Evolutionary conservation across 2,888 invertebrate genomes (phyloP).

Genomic region (Apotomis betuletana): DNA sequence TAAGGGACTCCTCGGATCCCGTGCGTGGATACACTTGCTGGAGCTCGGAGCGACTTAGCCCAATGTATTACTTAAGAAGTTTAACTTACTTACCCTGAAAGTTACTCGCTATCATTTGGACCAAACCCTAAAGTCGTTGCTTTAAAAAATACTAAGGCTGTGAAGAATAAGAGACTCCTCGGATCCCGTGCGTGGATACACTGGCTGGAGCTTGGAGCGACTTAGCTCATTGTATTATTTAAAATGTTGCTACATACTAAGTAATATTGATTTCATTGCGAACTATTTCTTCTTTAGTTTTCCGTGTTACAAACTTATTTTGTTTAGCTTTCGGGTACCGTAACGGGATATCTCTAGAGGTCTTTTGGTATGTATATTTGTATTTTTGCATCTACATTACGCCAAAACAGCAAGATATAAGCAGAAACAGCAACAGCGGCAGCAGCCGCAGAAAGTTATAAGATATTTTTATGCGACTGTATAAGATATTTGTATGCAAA

Average conservation of each 20-base stretch:
- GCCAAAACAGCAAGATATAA: too few species aligned
- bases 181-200: conserved; percentile 18
- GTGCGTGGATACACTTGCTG: conserved; percentile 10
- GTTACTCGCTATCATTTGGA: background rate
- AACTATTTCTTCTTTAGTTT: background rate
- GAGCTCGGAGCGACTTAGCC: background rate
- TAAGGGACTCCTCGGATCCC: conserved; percentile 12
- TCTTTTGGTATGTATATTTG: too few species aligned
- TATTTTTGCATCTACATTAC: too few species aligned
- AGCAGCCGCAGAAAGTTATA: too few species aligned
- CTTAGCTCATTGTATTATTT: conserved; percentile 7
- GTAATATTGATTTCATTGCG: background rate
- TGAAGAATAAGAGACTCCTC: conserved; percentile 26
- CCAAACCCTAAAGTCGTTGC: conserved; percentile 20
- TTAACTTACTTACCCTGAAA: background rate
- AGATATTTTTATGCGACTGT: too few species aligned
- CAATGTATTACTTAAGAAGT: background rate
- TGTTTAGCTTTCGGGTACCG: too few species aligned
- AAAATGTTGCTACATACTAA: background rate
- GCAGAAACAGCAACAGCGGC: too few species aligned
- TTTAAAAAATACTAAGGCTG: conserved; percentile 39
- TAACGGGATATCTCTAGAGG: too few species aligned
- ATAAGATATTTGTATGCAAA: too few species aligned
- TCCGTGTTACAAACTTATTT: too few species aligned
- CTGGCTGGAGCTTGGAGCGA: background rate